Evolutionary conservation across 2,113 vertebrate genomes (phyloP).

Genomic region (Oxygymnocypris stewartii): DNA sequence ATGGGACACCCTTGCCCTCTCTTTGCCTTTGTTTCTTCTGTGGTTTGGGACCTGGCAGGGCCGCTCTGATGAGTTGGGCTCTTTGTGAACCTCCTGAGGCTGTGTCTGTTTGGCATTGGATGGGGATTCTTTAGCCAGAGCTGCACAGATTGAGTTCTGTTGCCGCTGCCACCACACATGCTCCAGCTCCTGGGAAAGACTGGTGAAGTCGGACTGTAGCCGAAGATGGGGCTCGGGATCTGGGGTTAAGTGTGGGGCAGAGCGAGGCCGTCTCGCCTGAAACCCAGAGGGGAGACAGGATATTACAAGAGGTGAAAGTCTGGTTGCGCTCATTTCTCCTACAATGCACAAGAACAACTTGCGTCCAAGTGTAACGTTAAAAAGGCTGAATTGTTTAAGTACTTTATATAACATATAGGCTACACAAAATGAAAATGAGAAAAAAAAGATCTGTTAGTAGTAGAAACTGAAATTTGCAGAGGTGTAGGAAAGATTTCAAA

Average conservation of each 20-base stretch:
- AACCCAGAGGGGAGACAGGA: conserved; percentile 45
- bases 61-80: background rate
- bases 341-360: background rate
- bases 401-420: background rate
- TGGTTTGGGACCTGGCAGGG: background rate
- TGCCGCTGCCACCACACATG: conserved; percentile 32
- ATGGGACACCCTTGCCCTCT: background rate
- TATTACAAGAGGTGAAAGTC: conserved; percentile 23
- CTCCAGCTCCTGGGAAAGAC: conserved; percentile 65
- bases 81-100: conserved; percentile 4
- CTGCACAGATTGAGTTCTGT: background rate
- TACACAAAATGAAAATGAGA: background rate
- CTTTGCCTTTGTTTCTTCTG: background rate
- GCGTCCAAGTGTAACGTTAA: background rate
- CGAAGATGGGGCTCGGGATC: conserved; percentile 49
- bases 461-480: background rate
- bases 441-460: background rate
- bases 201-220: conserved; percentile 66
- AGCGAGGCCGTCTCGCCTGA: conserved; percentile 58
- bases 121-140: background rate
- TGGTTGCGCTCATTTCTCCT: background rate
- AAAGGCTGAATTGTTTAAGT: background rate
- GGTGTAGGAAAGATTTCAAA: background rate
- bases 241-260: conserved; percentile 60
- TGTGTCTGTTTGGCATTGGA: conserved; percentile 17